A percentile compares a stretch with the other conserved stretches of the same genome.
Evolutionary conservation across 2,888 invertebrate species (phyloP).

Genomic region (Rhingia campestris): DNA sequence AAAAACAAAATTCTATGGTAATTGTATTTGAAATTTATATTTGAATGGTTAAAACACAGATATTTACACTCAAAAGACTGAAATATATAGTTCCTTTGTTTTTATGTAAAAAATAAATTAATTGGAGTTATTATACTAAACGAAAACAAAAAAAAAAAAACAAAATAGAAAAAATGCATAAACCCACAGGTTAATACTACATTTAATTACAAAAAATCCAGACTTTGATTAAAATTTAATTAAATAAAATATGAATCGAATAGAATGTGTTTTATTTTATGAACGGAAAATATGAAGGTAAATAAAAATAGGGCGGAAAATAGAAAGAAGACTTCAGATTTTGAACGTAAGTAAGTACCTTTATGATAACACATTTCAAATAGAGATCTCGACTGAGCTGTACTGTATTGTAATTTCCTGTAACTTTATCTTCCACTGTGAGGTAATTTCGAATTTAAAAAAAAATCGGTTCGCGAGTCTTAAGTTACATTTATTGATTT

Average conservation of each 20-base stretch:
- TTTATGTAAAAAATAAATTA: conserved; percentile 82
- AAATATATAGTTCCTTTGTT: conserved; percentile 84
- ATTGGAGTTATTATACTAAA: conserved; percentile 78
- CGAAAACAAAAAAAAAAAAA: conserved; percentile 75
- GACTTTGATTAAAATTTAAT: conserved; percentile 67
- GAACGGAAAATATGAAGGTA: too few relatives aligned
- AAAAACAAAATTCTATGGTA: conserved; percentile 76
- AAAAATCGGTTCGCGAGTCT: too few relatives aligned
- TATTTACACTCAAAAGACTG: conserved; percentile 83
- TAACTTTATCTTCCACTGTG: too few relatives aligned
- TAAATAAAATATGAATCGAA: conserved; percentile 65
- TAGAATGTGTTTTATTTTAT: conserved; percentile 40
- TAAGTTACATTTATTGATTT: too few relatives aligned
- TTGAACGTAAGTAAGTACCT: too few relatives aligned
- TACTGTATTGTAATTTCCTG: too few relatives aligned
- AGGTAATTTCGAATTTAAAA: too few relatives aligned
- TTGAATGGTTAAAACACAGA: conserved; percentile 75
- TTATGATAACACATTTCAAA: too few relatives aligned
- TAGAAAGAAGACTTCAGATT: too few relatives aligned
- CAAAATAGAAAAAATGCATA: conserved; percentile 75
- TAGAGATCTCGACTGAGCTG: too few relatives aligned
- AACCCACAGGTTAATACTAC: conserved; percentile 72
- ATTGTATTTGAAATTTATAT: conserved; percentile 77
- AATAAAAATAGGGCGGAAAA: too few relatives aligned
- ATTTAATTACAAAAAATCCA: conserved; percentile 62